Evolutionary conservation across 2,888 invertebrate species (phyloP), one percentile per base, ranked within the genome.

Genomic region (Cantharis rustica): DNA sequence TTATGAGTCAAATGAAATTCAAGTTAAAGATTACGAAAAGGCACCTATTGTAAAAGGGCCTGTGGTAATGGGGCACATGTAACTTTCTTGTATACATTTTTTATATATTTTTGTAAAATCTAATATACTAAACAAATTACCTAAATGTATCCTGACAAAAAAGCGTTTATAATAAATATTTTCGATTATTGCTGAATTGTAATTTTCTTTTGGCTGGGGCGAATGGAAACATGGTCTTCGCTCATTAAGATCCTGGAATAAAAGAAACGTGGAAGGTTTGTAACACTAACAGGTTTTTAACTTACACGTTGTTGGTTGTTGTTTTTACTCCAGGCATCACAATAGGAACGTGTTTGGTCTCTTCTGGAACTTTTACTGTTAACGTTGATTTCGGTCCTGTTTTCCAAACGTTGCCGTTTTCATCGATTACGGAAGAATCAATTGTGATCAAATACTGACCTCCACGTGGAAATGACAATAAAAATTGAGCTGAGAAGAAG

Each of bases 401-500:
- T 85, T 95, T 95, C 98, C 98, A 98, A 5, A 94, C 91, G 75
- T 94, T 93, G 0, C 95, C 96, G 79, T 91, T 90, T 80, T 95
- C 93, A 87, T 98, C 98, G 1, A 97, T 91, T 72, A 97, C 93
- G 79, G 94, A 94, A 0, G 97, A 96, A 85, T 96, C 96, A 9
- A 97, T 93, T 0, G 93, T 93, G 26, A 98, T 93, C 78, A 92
- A 90, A 87, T 95, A 95, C 80, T 94, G 91, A 0, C 93, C 93
- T 13, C 93, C 93, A 80, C 89, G 87, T 9, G 90, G 90, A 82
- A 96, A 93, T 0, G 93, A 92, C 61, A 98, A 90, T 70, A 98
- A 89, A 88, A 98, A 98, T 87, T 96, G 96, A 0, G 96, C 96
- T 0, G 96, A 95, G 88, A 98, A 97, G 90, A 98, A 98, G 86